phyloP scores from a whole-genome alignment of 2,888 invertebrate species.

The Andrena flavipes region DNA sequence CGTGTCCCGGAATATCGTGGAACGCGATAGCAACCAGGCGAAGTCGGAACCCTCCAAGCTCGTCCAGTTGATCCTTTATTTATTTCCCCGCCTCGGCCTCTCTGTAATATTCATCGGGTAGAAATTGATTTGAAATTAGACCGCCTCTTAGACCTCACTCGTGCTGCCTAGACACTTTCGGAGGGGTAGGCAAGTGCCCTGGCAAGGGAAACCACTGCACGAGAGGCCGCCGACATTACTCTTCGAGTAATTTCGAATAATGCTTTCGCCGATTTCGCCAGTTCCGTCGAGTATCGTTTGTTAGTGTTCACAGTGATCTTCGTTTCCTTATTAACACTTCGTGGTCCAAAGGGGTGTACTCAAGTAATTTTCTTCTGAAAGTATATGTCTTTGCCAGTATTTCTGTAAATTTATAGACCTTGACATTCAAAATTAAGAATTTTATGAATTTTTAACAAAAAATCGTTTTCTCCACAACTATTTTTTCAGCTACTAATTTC shows the following conservation, averaged over 20 bases:
- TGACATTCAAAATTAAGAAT: too few relatives aligned
- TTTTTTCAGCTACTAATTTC: too few relatives aligned
- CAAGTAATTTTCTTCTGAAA: too few relatives aligned
- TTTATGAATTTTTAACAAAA: too few relatives aligned
- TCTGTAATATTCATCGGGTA: slow-evolving; percentile 83
- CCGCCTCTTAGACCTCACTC: slow-evolving; percentile 73
- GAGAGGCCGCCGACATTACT: slow-evolving; percentile 48
- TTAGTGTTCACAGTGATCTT: neutral
- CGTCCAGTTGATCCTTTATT: slow-evolving; percentile 78
- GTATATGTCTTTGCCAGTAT: too few relatives aligned
- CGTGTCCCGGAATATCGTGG: slow-evolving; percentile 40
- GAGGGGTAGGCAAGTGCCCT: slow-evolving; percentile 54
- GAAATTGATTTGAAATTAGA: slow-evolving; percentile 84
- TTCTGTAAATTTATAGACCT: too few relatives aligned
- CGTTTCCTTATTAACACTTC: neutral
- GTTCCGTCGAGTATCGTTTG: slow-evolving; percentile 8
- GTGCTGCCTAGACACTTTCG: slow-evolving; percentile 50
- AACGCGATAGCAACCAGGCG: slow-evolving; percentile 22
- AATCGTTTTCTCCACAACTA: too few relatives aligned
- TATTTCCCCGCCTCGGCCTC: slow-evolving; percentile 76
- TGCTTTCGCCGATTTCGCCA: slow-evolving; percentile 42
- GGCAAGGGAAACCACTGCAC: slow-evolving; percentile 70
- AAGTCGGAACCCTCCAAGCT: slow-evolving; percentile 56
- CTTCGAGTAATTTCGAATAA: slow-evolving; percentile 37
- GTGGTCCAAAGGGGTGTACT: too few relatives aligned